Base-by-base conservation (phyloP, 2,797 vertebrate species). In the Paramormyrops hopkinsi region DNA sequence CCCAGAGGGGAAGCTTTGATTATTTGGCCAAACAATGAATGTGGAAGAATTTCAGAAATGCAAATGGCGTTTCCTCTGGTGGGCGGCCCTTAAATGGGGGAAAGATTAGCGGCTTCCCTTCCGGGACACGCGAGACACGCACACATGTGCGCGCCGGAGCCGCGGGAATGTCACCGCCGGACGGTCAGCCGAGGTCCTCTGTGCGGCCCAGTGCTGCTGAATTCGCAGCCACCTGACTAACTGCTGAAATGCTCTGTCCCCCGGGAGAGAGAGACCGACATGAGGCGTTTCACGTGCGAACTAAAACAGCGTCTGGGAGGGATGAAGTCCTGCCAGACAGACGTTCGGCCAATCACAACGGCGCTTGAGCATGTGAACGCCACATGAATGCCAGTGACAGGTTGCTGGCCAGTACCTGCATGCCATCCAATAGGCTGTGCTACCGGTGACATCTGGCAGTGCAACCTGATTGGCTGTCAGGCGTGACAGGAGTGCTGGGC, bases 1-100 rank as follows among this genome's bases (percentile, higher is more conserved):
- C 91, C 92, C 86, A 0, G 33, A 88, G 92, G 94, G 93, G 92
- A 93, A 91, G 91, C 91, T 92, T 90, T 94, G 91, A 93, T 94
- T 88, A 90, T 94, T 93, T 92, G 91, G 82, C 90, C 90, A 37
- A 90, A 90, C 91, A 91, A 89, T 41, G 41, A 86, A 91, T 91
- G 89, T 89, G 91, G 50, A 91, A 91, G 90, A 92, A 89, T 90
- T 89, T 48, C 91, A 88, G 73, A 48, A 65, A 88, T 62, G 29
- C 91, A 93, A 90, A 90, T 89, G 90, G 0, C 84, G 8, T 7
- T 85, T 19, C 90, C 44, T 53, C 59, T 53, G 25, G 89, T 76
- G 53, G 86, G 14, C 4, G 53, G 14, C 0, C 86, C 89, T 69
- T 90, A 50, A 56, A 33, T 48, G 12, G 51, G 87, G 91, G 19